Base-by-base conservation (phyloP, 2,113 vertebrate genomes). In the Rana temporaria region DNA sequence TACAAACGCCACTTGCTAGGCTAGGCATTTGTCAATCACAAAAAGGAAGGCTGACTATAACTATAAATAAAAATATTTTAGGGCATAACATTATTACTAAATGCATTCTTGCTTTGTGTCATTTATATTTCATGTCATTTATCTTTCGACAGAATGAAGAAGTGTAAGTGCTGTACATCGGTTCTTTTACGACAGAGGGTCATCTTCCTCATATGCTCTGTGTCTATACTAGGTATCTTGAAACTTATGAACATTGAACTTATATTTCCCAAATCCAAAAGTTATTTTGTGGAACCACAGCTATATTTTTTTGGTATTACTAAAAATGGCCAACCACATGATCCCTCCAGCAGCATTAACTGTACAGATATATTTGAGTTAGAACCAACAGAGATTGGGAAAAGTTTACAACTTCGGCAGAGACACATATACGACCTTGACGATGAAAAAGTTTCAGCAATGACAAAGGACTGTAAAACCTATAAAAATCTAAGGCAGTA, bases 361-460 rank as follows among this genome's bases (percentile, higher is more conserved):
- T 99, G 97, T 85, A 90, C 90, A 0, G 92, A 87, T 18, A 85
- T 99, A 86, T 98, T 96, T 22, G 87, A 98, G 22, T 90, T 95
- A 85, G 96, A 98, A 82, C 96, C 97, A 1, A 79, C 72, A 84
- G 97, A 98, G 87, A 93, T 97, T 82, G 96, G 95, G 17, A 98
- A 95, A 87, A 92, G 93, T 11, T 92, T 99, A 85, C 90, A 94
- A 74, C 91, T 98, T 85, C 90, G 93, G 84, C 92, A 72, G 81
- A 94, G 88, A 64, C 78, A 90, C 0, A 90, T 93, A 62, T 86
- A 94, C 18, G 94, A 97, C 87, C 89, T 95, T 79, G 84, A 87
- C 11, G 97, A 98, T 86, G 92, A 95, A 24, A 91, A 90, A 42
- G 89, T 98, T 1, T 11, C 82, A 34, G 86, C 88, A 17, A 84